Percentiles rank a stretch among this genome's conserved stretches.
These are phyloP conservation scores for Trogon melanurus DNA, from an alignment of 2,113 vertebrate species.

Conservation along the genomic window DNA sequence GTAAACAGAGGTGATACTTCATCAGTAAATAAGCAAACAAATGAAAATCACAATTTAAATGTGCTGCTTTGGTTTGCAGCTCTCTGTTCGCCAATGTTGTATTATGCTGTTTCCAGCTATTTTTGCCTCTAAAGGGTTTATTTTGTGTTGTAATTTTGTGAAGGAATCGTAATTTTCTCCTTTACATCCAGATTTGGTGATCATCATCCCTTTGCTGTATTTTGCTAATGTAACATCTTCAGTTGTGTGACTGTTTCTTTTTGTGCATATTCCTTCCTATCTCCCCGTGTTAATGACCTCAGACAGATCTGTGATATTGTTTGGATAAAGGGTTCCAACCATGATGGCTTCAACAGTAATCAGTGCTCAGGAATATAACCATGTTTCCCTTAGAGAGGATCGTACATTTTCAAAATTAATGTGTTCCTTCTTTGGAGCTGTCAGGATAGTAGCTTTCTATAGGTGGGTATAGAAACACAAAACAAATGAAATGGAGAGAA, in stretches of 20 bases:
- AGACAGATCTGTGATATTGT: not conserved
- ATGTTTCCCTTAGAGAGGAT: not conserved
- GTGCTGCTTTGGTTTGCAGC: not conserved
- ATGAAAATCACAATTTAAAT: not conserved
- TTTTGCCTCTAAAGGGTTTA: not conserved
- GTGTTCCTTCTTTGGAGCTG: not conserved
- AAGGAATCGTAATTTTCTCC: not conserved
- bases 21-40: not conserved
- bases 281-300: not conserved
- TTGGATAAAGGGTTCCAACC: not conserved
- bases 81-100: not conserved
- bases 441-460: not conserved
- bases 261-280: not conserved
- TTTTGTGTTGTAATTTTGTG: not conserved
- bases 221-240: not conserved
- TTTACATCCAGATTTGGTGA: not conserved
- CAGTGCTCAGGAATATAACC: not conserved
- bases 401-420: not conserved
- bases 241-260: not conserved
- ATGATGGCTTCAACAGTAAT: not conserved
- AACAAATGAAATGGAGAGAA: not conserved
- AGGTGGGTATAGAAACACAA: not conserved
- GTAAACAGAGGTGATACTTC: not conserved
- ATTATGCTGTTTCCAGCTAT: not conserved
- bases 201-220: not conserved